A percentile compares a stretch with the other conserved stretches of the same genome.
phyloP scores from a whole-genome alignment of 2,113 vertebrate genomes.

The Hippoglossus stenolepis region DNA sequence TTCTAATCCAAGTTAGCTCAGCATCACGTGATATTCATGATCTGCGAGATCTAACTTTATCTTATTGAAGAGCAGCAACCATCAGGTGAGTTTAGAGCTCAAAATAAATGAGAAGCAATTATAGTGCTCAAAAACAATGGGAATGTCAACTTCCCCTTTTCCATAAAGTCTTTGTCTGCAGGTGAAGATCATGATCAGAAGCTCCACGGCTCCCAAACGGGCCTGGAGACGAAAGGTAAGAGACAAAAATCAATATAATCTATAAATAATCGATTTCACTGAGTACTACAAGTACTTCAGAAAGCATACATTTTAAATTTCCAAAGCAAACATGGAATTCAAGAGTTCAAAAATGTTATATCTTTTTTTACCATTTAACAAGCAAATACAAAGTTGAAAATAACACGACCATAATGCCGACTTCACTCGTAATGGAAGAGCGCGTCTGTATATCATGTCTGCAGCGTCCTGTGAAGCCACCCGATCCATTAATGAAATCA shows the following conservation, averaged over 20 bases:
- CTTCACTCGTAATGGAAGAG: neutral
- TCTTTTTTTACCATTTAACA: neutral
- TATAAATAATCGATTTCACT: neutral
- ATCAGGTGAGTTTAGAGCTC: too few relatives aligned
- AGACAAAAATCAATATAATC: neutral
- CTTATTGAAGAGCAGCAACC: too few relatives aligned
- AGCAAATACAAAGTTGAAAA: neutral
- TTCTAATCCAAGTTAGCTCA: too few relatives aligned
- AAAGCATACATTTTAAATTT: neutral
- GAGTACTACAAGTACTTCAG: constrained; percentile 1
- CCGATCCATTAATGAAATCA: constrained; percentile 60
- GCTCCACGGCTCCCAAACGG: neutral
- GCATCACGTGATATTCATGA: too few relatives aligned
- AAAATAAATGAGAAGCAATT: too few relatives aligned
- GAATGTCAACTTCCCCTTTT: too few relatives aligned
- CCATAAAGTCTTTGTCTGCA: too few relatives aligned
- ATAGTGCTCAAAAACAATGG: too few relatives aligned
- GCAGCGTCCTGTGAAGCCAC: constrained; percentile 27
- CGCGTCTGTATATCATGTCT: constrained; percentile 15
- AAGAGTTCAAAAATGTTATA: neutral
- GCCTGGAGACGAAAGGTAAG: too few relatives aligned
- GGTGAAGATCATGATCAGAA: too few relatives aligned
- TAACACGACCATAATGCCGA: constrained; percentile 3
- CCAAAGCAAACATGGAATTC: neutral
- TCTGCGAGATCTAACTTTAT: too few relatives aligned